These are phyloP conservation scores for Leucopsar rothschildi DNA, from an alignment of 2,113 vertebrate species.

Conservation along the genomic window DNA sequence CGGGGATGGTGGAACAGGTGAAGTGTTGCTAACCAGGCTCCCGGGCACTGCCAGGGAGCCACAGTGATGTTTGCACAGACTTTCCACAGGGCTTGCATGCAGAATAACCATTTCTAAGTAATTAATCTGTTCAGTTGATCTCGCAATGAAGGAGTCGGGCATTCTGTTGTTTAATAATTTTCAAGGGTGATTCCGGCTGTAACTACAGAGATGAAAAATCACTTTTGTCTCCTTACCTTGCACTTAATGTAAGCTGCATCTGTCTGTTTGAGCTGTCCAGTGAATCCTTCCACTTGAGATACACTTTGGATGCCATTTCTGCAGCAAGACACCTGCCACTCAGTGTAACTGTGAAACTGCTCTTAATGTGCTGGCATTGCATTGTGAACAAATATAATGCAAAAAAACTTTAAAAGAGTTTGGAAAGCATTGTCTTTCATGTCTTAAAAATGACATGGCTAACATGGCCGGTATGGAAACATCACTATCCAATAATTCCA, in stretches of 20 bases:
- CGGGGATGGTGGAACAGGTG: not conserved
- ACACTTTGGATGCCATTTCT: not conserved
- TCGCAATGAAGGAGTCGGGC: not conserved
- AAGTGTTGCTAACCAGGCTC: not conserved
- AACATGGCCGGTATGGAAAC: not conserved
- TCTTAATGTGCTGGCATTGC: not conserved
- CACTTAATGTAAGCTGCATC: not conserved
- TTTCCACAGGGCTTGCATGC: slow-evolving; percentile 42
- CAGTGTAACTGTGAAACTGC: not conserved
- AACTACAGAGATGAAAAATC: not conserved
- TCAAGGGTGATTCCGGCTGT: not conserved
- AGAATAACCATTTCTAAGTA: slow-evolving; percentile 37
- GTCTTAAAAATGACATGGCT: not conserved
- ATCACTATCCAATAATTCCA: not conserved
- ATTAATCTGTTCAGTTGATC: slow-evolving; percentile 29
- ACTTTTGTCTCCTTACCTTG: not conserved
- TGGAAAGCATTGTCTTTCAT: not conserved
- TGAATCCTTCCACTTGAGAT: not conserved
- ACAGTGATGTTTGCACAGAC: not conserved
- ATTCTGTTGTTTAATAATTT: not conserved
- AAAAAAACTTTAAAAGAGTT: not conserved
- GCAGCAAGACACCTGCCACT: not conserved
- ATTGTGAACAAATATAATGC: not conserved
- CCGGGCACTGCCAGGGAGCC: not conserved
- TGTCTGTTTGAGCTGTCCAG: not conserved